A percentile compares a stretch with the other conserved stretches of the same genome.
These are phyloP conservation scores for Flabesymbios commensalis DNA, from an alignment of 2,888 invertebrate species.

Conservation along the genomic window DNA sequence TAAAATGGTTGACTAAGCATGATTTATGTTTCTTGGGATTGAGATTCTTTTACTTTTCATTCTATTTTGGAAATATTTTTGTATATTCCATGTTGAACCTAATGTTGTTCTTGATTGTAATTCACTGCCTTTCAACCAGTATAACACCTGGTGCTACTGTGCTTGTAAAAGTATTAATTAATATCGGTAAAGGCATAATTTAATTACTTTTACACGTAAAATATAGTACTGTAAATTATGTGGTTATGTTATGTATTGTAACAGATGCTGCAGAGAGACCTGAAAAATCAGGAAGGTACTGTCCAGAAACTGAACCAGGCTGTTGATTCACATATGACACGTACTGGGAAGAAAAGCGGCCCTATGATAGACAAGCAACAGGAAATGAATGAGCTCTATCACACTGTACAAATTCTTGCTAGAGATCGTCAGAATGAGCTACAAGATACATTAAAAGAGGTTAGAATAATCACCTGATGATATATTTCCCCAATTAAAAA, in stretches of 20 bases:
- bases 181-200: too few species aligned
- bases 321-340: conserved; percentile 45
- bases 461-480: conserved; percentile 26
- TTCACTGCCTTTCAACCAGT: too few species aligned
- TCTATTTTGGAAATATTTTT: too few species aligned
- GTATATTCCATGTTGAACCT: too few species aligned
- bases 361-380: conserved; percentile 46
- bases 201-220: too few species aligned
- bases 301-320: conserved; percentile 52
- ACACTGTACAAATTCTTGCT: conserved; percentile 45
- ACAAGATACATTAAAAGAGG: conserved; percentile 57
- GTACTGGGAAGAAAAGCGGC: conserved; percentile 34
- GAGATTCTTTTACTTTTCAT: too few species aligned
- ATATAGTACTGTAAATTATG: neutral
- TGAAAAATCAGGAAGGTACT: conserved; percentile 50
- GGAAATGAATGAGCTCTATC: conserved; percentile 53
- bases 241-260: conserved; percentile 6
- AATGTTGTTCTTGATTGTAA: too few species aligned
- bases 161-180: too few species aligned
- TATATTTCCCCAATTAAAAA: too few species aligned
- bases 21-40: too few species aligned
- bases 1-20: neutral
- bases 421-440: conserved; percentile 57
- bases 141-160: too few species aligned
- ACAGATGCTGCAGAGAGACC: conserved; percentile 53